phyloP scores from a whole-genome alignment of 2,797 vertebrate genomes.

The Poeciliopsis gracilis region DNA sequence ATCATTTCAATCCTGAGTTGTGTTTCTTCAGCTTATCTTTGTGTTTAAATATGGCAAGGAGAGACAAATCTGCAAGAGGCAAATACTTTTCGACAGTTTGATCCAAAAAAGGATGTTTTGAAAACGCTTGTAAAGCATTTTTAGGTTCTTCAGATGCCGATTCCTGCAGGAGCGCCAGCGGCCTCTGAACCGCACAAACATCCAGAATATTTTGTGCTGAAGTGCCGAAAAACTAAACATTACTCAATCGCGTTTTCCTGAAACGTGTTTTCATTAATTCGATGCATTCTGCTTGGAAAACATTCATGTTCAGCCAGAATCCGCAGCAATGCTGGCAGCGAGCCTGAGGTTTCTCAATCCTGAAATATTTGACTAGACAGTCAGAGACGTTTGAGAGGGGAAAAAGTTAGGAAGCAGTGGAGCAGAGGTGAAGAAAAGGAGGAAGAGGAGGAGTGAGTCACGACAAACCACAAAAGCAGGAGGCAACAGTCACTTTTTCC shows the following conservation, averaged over 20 bases:
- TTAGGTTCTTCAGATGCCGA: neutral
- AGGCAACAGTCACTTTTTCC: slow-evolving; percentile 69
- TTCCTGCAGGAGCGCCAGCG: neutral
- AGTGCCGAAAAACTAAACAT: neutral
- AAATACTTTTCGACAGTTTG: neutral
- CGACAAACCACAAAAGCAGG: slow-evolving; percentile 24
- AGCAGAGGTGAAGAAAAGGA: slow-evolving; percentile 28
- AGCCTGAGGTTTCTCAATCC: neutral
- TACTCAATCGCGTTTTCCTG: neutral
- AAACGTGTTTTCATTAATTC: neutral
- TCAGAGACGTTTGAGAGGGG: neutral
- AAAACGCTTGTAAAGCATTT: neutral
- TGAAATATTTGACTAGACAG: slow-evolving; percentile 16
- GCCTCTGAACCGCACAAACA: neutral
- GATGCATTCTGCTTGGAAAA: neutral
- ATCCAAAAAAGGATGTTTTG: neutral
- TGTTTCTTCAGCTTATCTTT: neutral
- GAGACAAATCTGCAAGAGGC: neutral
- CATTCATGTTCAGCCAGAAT: too few species aligned
- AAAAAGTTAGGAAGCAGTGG: slow-evolving; percentile 16
- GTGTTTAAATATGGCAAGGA: neutral
- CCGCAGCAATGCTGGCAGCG: neutral
- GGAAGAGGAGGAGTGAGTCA: slow-evolving; percentile 44
- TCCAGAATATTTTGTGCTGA: neutral
- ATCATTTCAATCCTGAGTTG: neutral